Percentiles rank a stretch among this genome's conserved stretches.
Conservation (phyloP, 2,113 vertebrate genomes). For the Mus musculus region DNA sequence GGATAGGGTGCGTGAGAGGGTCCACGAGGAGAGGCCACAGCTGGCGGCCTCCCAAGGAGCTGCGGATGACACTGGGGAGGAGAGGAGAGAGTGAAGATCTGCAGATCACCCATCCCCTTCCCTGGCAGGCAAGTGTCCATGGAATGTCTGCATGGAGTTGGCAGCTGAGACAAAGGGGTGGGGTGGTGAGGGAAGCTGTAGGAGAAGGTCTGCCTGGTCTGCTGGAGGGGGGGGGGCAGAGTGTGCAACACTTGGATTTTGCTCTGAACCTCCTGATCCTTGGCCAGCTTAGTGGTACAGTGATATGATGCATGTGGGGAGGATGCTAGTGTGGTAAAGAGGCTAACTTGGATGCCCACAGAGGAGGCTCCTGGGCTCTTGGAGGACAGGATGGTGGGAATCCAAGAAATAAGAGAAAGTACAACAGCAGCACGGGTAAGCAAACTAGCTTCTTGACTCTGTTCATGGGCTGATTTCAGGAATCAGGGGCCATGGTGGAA, state of each 20-base stretch:
- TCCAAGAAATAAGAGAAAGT: constrained; percentile 64
- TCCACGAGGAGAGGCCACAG: not conserved
- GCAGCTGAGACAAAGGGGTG: not conserved
- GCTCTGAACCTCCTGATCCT: not conserved
- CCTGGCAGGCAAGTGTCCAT: not conserved
- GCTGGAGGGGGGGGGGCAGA: not conserved
- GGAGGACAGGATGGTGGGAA: not conserved
- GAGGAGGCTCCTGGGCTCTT: not conserved
- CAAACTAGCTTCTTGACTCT: not conserved
- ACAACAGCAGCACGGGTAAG: not conserved
- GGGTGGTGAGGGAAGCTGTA: not conserved
- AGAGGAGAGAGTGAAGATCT: not conserved
- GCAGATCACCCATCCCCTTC: not conserved
- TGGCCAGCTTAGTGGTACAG: not conserved
- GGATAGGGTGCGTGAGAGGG: not conserved
- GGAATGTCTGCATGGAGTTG: not conserved
- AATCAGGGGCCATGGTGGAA: not conserved
- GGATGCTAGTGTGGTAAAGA: not conserved
- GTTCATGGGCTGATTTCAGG: not conserved
- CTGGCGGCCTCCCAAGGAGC: not conserved
- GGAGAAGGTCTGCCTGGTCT: not conserved
- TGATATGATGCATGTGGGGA: not conserved
- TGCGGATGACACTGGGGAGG: too few species aligned
- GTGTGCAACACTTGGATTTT: not conserved
- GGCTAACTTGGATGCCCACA: not conserved